Evolutionary conservation across 1,140 invertebrate genomes (phyloP).

Genomic region (Bombus pascuorum): DNA sequence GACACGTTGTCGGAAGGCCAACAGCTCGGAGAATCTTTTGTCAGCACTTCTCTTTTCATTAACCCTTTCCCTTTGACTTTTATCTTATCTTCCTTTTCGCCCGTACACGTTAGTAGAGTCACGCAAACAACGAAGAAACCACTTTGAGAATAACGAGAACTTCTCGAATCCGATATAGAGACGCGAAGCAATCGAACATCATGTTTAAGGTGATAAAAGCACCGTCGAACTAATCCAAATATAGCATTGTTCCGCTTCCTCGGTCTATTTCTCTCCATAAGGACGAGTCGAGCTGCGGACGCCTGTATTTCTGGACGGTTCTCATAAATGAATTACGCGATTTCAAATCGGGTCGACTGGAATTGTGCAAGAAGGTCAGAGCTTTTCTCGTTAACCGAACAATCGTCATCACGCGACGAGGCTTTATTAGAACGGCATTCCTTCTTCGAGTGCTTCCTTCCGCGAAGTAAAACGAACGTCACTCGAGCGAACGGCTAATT

Average conservation of each 20-base stretch:
- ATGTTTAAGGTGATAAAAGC: conserved; percentile 26
- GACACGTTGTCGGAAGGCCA: neutral
- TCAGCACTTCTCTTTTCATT: neutral
- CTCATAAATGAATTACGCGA: conserved; percentile 47
- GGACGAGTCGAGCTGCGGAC: neutral
- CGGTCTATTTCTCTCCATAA: conserved; percentile 27
- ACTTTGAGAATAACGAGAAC: neutral
- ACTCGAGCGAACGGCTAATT: neutral
- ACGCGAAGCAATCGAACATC: conserved; percentile 4
- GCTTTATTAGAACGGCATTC: conserved; percentile 4
- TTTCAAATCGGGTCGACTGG: conserved; percentile 18
- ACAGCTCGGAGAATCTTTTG: conserved; percentile 32
- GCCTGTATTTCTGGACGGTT: conserved; percentile 38
- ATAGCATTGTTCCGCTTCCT: conserved; percentile 47
- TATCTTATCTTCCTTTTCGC: no score
- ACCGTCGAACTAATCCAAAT: conserved; percentile 40
- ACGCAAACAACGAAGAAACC: neutral
- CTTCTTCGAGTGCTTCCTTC: neutral
- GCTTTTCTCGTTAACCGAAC: conserved; percentile 20
- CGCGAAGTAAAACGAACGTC: neutral
- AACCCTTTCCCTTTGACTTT: neutral
- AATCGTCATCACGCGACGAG: neutral
- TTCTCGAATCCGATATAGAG: neutral
- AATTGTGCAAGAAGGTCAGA: conserved; percentile 25
- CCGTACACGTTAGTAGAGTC: neutral